Evolutionary conservation across 2,888 invertebrate genomes (phyloP).

Genomic region (Limenitis camilla): DNA sequence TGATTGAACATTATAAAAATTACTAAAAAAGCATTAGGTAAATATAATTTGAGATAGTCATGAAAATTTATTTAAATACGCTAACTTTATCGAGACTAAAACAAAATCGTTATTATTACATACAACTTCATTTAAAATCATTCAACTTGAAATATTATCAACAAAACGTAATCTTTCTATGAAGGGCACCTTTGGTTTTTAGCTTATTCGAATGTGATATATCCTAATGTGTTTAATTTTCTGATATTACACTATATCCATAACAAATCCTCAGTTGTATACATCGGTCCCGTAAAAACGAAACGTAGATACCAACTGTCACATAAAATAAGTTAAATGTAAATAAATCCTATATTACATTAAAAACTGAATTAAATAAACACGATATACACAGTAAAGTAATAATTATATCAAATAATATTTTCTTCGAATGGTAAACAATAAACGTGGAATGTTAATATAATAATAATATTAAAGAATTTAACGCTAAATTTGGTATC

Average conservation of each 20-base stretch:
- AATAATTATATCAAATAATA: slow-evolving; percentile 58
- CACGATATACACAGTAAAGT: slow-evolving; percentile 48
- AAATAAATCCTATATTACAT: slow-evolving; percentile 72
- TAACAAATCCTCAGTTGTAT: slow-evolving; percentile 66
- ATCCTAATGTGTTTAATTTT: slow-evolving; percentile 71
- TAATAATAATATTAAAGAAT: slow-evolving; percentile 58
- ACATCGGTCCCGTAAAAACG: slow-evolving; percentile 65
- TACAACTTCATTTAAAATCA: slow-evolving; percentile 71
- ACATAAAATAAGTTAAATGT: slow-evolving; percentile 66
- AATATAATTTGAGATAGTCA: slow-evolving; percentile 74
- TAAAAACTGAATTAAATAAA: slow-evolving; percentile 60
- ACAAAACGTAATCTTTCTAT: slow-evolving; percentile 75
- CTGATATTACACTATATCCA: slow-evolving; percentile 65
- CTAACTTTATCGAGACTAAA: slow-evolving; percentile 70
- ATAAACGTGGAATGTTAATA: slow-evolving; percentile 72
- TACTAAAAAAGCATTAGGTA: slow-evolving; percentile 70
- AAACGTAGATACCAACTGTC: slow-evolving; percentile 47
- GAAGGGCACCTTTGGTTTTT: slow-evolving; percentile 92
- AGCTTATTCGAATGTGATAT: slow-evolving; percentile 79
- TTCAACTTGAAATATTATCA: slow-evolving; percentile 73
- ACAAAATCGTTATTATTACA: slow-evolving; percentile 69
- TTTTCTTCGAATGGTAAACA: slow-evolving; percentile 60
- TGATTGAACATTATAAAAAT: slow-evolving; percentile 69
- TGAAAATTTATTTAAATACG: slow-evolving; percentile 68
- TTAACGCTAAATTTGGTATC: slow-evolving; percentile 68